Conservation (phyloP, 2,888 invertebrate genomes). For the Pycnomerus fuliginosus region DNA sequence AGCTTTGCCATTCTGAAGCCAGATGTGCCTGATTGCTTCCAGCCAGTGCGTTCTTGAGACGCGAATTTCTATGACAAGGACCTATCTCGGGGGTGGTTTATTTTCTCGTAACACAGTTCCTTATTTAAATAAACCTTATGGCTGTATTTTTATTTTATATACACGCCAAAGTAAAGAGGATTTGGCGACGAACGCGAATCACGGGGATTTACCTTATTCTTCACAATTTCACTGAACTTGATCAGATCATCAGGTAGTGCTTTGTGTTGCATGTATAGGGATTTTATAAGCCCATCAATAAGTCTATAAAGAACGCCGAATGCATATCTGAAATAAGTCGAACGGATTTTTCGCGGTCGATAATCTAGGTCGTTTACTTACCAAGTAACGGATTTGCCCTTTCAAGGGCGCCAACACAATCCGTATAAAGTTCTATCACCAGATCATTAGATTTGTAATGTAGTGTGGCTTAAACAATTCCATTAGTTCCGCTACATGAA, state of each 20-base stretch:
- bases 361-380: too few species aligned
- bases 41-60: constrained; percentile 26
- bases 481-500: constrained; percentile 47
- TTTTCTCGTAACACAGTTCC: constrained; percentile 8
- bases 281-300: too few species aligned
- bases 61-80: constrained; percentile 29
- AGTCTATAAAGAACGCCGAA: too few species aligned
- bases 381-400: too few species aligned
- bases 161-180: too few species aligned
- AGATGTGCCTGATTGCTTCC: constrained; percentile 32
- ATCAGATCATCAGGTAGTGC: too few species aligned
- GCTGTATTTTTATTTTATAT: too few species aligned
- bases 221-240: neutral
- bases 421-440: constrained; percentile 33
- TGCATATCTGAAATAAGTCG: too few species aligned
- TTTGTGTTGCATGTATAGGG: too few species aligned
- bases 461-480: constrained; percentile 47
- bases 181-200: neutral
- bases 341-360: too few species aligned
- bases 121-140: constrained; percentile 13
- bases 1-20: constrained; percentile 31
- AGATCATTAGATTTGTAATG: constrained; percentile 47
- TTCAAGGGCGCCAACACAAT: too few species aligned
- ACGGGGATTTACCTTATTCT: neutral
- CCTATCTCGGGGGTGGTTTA: constrained; percentile 18